Percentiles rank a stretch among this genome's conserved stretches.
These are phyloP conservation scores for Gyrodactylus bullatarudis DNA, from an alignment of 1,140 invertebrate genomes.

Conservation along the genomic window DNA sequence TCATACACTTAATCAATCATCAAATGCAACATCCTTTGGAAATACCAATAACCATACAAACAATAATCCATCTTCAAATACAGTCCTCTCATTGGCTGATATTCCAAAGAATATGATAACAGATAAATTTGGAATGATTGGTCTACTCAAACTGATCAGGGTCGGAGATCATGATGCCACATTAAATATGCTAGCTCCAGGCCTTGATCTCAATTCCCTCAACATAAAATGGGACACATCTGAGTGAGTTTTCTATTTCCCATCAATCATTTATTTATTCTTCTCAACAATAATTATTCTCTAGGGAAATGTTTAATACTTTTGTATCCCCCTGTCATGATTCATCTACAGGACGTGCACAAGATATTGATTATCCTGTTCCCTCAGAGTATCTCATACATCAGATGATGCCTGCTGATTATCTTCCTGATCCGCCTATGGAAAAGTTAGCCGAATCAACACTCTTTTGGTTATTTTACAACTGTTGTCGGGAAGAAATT, in stretches of 20 bases:
- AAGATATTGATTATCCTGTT: conserved; percentile 7
- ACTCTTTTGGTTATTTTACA: conserved; percentile 6
- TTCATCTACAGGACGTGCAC: not conserved
- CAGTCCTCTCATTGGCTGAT: conserved; percentile 34
- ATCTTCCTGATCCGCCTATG: not conserved
- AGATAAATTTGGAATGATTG: conserved; percentile 95
- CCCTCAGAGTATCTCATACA: conserved; percentile 2
- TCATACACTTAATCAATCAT: too few relatives aligned
- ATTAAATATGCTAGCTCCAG: conserved; percentile 62
- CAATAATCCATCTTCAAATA: not conserved
- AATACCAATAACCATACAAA: not conserved
- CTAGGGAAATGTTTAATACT: conserved; percentile 4
- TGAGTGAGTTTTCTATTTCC: too few relatives aligned
- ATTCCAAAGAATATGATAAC: conserved; percentile 89
- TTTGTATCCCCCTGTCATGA: not conserved
- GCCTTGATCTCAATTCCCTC: conserved; percentile 61
- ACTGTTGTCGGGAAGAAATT: not conserved
- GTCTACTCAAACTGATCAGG: conserved; percentile 72
- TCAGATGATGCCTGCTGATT: not conserved
- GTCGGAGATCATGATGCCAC: conserved; percentile 81
- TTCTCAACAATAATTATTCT: too few relatives aligned
- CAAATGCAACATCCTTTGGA: too few relatives aligned
- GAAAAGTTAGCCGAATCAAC: not conserved
- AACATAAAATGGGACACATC: not conserved
- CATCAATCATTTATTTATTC: too few relatives aligned